Percentiles rank a stretch among this genome's conserved stretches.
Evolutionary conservation across 2,797 vertebrate genomes (phyloP).

Genomic region (Hyperoplus lanceolatus): DNA sequence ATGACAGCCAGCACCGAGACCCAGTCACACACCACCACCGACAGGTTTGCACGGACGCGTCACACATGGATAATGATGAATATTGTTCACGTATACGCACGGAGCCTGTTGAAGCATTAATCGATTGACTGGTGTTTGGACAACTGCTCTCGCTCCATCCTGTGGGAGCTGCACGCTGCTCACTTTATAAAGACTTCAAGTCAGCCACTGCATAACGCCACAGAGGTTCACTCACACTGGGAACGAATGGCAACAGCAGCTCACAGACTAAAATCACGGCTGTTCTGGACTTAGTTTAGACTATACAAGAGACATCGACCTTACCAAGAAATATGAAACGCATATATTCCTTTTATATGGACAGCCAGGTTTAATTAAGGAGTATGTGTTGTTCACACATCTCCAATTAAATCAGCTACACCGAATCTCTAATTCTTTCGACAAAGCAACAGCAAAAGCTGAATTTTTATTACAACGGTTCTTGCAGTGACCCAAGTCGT

Average conservation of each 20-base stretch:
- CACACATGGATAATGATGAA: slow-evolving; percentile 54
- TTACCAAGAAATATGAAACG: not conserved
- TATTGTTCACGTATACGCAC: slow-evolving; percentile 27
- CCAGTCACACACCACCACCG: slow-evolving; percentile 14
- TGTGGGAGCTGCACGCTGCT: slow-evolving; percentile 12
- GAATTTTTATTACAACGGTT: not conserved
- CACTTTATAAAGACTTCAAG: slow-evolving; percentile 24
- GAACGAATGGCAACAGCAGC: slow-evolving; percentile 19
- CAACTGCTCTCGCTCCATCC: slow-evolving; percentile 56
- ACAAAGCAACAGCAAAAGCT: slow-evolving; percentile 9
- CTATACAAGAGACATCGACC: not conserved
- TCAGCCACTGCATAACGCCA: slow-evolving; percentile 9
- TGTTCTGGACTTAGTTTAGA: not conserved
- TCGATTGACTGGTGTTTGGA: slow-evolving; percentile 67
- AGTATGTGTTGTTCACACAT: not conserved
- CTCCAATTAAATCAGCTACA: not conserved
- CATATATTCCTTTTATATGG: not conserved
- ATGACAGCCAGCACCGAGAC: slow-evolving; percentile 21
- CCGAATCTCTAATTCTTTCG: slow-evolving; percentile 1
- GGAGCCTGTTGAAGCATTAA: slow-evolving; percentile 65
- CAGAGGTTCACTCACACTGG: not conserved
- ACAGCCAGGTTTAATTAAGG: not conserved
- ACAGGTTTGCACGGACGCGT: slow-evolving; percentile 35
- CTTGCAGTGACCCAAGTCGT: slow-evolving; percentile 23
- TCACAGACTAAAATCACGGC: not conserved